These are phyloP conservation scores for Brachypteracias leptosomus DNA, from an alignment of 2,113 vertebrate genomes.

Conservation along the genomic window DNA sequence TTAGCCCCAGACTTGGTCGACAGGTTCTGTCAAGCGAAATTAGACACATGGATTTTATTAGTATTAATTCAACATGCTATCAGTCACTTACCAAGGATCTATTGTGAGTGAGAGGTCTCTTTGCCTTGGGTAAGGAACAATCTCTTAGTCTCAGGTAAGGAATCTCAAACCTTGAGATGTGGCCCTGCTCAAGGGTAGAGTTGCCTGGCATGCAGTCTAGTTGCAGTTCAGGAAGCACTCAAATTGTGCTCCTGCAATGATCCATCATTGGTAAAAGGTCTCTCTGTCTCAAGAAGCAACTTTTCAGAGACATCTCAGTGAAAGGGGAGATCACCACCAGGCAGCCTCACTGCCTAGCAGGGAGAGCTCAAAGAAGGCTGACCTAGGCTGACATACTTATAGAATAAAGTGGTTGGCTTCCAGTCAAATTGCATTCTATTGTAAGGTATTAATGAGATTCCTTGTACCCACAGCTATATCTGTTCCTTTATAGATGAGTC, in stretches of 20 bases:
- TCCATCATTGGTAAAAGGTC: neutral
- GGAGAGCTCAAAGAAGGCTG: neutral
- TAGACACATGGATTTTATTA: neutral
- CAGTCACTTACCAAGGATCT: neutral
- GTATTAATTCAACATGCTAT: neutral
- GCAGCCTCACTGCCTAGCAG: neutral
- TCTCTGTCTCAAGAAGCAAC: neutral
- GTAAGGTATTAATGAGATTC: neutral
- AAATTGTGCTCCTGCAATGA: neutral
- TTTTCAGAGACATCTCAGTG: neutral
- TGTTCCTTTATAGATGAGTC: neutral
- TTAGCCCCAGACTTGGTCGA: neutral
- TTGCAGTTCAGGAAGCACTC: neutral
- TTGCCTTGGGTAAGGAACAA: neutral
- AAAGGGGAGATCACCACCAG: neutral
- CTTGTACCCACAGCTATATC: neutral
- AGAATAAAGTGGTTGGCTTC: neutral
- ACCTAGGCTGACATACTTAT: neutral
- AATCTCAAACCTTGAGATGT: neutral
- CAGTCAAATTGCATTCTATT: neutral
- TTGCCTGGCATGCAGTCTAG: no score
- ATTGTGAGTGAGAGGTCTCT: neutral
- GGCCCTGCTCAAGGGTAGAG: no score
- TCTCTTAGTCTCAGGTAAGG: neutral
- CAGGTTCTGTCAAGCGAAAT: neutral